Percentiles rank a stretch among this genome's conserved stretches.
phyloP scores from a whole-genome alignment of 2,888 invertebrate species.

The Lithophane ornitopus region DNA sequence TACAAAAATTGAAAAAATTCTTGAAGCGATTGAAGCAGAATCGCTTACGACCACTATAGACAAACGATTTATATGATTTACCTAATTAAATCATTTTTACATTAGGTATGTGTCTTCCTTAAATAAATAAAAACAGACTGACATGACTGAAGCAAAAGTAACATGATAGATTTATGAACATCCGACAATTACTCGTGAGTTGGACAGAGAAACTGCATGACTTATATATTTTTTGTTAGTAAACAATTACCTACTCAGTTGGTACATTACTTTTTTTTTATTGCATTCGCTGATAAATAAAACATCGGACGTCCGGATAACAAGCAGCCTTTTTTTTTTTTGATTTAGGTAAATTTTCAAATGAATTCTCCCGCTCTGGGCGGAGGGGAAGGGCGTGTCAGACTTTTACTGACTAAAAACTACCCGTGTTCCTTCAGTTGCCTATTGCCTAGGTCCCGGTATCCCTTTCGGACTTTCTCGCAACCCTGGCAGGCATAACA shows the following conservation, averaged over 20 bases:
- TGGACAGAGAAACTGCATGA: slow-evolving; percentile 8
- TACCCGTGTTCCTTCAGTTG: too few relatives aligned
- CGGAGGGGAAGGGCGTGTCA: too few relatives aligned
- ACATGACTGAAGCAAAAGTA: slow-evolving; percentile 1
- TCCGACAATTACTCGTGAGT: slow-evolving; percentile 24
- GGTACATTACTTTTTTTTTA: slow-evolving; percentile 20
- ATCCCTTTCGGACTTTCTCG: too few relatives aligned
- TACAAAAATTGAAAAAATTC: too few relatives aligned
- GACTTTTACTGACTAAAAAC: too few relatives aligned
- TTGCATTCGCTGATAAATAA: background rate
- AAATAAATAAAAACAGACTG: slow-evolving; percentile 21
- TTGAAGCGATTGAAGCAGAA: too few relatives aligned
- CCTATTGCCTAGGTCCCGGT: too few relatives aligned
- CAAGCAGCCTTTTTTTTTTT: background rate
- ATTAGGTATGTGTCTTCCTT: background rate
- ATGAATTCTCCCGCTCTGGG: too few relatives aligned
- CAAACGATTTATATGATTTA: background rate
- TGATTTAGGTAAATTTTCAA: too few relatives aligned
- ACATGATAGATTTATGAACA: slow-evolving; percentile 27
- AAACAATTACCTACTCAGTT: slow-evolving; percentile 22
- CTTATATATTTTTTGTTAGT: slow-evolving; percentile 34
- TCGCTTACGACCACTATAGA: too few relatives aligned
- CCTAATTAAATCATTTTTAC: background rate
- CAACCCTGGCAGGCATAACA: too few relatives aligned
- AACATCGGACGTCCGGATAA: background rate